phyloP scores from a whole-genome alignment of 1,140 invertebrate genomes.

The Brachionus manjavacas region DNA sequence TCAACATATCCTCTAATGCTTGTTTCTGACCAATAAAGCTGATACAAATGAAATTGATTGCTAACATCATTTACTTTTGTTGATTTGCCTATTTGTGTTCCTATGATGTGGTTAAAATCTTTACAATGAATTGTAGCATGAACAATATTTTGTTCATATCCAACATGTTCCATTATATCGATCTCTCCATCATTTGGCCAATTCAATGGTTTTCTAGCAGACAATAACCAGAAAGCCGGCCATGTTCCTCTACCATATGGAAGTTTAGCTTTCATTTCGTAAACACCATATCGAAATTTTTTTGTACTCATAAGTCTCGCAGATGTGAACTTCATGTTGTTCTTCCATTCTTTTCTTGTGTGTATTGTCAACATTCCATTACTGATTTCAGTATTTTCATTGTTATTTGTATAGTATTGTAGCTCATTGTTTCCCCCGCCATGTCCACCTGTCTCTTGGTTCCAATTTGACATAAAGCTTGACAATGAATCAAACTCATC shows the following conservation, averaged over 20 bases:
- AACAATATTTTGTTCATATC: not conserved
- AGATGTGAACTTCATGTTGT: slow-evolving; percentile 23
- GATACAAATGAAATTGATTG: slow-evolving; percentile 14
- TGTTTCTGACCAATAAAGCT: not conserved
- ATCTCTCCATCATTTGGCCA: slow-evolving; percentile 44
- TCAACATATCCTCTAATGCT: slow-evolving; percentile 3
- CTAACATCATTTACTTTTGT: not conserved
- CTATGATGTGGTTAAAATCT: not conserved
- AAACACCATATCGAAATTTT: slow-evolving; percentile 31
- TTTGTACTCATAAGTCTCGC: slow-evolving; percentile 12
- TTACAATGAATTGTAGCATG: slow-evolving; percentile 26
- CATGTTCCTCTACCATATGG: slow-evolving; percentile 42
- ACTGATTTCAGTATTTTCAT: not conserved
- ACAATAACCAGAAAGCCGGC: slow-evolving; percentile 44
- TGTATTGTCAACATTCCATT: slow-evolving; percentile 10
- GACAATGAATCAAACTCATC: slow-evolving; percentile 43
- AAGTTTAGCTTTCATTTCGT: slow-evolving; percentile 40
- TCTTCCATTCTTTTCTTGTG: not conserved
- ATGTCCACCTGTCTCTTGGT: slow-evolving; percentile 39
- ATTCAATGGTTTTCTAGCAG: not conserved
- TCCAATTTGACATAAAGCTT: slow-evolving; percentile 42
- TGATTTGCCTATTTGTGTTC: not conserved
- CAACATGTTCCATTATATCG: slow-evolving; percentile 43
- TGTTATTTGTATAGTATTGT: slow-evolving; percentile 36
- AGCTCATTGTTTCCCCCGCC: slow-evolving; percentile 43